phyloP scores from a whole-genome alignment of 2,888 invertebrate genomes.

The Agapostemon virescens region DNA sequence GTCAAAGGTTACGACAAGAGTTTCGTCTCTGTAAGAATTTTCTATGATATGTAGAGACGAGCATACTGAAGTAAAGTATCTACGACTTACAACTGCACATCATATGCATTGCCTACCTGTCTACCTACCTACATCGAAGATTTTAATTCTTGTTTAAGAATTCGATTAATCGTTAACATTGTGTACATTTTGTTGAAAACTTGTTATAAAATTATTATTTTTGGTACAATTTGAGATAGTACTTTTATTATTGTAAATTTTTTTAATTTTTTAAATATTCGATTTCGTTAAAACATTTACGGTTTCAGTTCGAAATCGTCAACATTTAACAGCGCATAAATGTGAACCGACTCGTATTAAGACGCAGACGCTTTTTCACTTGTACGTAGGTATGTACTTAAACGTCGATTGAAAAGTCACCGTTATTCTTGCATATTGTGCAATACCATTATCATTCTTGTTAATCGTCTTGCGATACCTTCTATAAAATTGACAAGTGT shows the following conservation, averaged over 20 bases:
- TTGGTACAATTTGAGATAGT: background rate
- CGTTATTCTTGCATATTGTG: background rate
- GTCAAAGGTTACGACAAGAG: too few species aligned
- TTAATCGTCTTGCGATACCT: background rate
- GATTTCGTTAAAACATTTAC: background rate
- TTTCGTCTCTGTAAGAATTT: too few species aligned
- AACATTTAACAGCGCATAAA: background rate
- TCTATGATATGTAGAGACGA: too few species aligned
- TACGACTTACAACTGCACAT: too few species aligned
- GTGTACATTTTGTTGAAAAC: background rate
- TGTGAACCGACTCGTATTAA: conserved; percentile 20
- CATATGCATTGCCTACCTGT: too few species aligned
- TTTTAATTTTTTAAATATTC: background rate
- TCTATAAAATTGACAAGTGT: background rate
- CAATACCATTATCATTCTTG: background rate
- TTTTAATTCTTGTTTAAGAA: conserved; percentile 7
- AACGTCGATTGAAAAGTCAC: conserved; percentile 18
- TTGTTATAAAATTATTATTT: background rate
- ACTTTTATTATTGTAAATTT: background rate
- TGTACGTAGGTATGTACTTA: too few species aligned
- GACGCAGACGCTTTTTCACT: conserved; percentile 4
- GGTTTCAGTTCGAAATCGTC: background rate
- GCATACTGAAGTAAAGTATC: too few species aligned
- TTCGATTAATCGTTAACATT: conserved; percentile 7
- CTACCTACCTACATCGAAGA: background rate